Percentiles rank a stretch among this genome's conserved stretches.
Conservation (phyloP, 2,888 invertebrate species). For the Herminia tarsipennalis region DNA sequence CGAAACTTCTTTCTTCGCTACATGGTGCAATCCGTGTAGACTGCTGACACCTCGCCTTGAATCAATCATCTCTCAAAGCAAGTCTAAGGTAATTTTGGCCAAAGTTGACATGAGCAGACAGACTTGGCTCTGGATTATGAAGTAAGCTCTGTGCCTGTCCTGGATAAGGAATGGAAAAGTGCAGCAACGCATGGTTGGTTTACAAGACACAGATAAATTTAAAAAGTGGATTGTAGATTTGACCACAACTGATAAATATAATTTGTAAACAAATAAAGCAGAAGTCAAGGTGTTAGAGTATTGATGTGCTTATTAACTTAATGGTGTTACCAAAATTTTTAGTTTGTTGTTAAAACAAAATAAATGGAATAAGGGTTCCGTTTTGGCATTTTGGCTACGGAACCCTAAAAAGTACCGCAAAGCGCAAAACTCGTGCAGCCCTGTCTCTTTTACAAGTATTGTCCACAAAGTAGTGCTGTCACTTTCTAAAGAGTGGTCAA, state of each 20-base stretch:
- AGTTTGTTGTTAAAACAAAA: conserved; percentile 62
- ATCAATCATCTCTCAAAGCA: conserved; percentile 92
- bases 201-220: conserved; percentile 96
- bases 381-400: too few relatives aligned
- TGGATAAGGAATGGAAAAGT: conserved; percentile 96
- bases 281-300: conserved; percentile 65
- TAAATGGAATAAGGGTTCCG: conserved; percentile 57
- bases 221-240: conserved; percentile 93
- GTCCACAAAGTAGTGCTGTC: too few relatives aligned
- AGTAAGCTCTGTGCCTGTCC: conserved; percentile 96
- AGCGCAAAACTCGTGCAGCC: too few relatives aligned
- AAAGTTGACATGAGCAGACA: conserved; percentile 97
- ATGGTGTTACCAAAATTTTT: conserved; percentile 65
- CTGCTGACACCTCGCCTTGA: conserved; percentile 96
- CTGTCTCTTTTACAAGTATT: too few relatives aligned
- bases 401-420: too few relatives aligned
- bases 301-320: conserved; percentile 49
- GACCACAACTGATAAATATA: conserved; percentile 83
- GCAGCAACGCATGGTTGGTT: conserved; percentile 93
- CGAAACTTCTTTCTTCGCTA: too few relatives aligned
- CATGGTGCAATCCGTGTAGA: conserved; percentile 99
- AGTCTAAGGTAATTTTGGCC: conserved; percentile 94
- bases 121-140: conserved; percentile 96
- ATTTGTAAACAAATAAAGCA: too few relatives aligned
- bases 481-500: too few relatives aligned